Evolutionary conservation across 1,140 invertebrate species (phyloP), one percentile per base, ranked within the genome.

Genomic region (Platyscapa corneri): DNA sequence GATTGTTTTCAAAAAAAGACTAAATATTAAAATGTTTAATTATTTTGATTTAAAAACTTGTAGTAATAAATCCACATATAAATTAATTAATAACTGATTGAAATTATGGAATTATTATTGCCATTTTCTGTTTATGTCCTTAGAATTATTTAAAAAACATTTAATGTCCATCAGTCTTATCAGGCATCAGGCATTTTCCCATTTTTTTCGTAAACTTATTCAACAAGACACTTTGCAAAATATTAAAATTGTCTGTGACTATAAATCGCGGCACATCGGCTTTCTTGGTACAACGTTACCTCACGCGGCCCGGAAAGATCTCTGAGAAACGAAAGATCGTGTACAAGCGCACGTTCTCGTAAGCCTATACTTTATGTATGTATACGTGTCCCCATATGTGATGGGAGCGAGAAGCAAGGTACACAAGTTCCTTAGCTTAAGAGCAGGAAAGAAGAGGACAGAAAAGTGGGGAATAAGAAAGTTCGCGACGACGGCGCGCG

Each of bases 401-500:
- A 8, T 20, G 6, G 16, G 18, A 67, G n/a, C 27, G 64, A 67
- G 30, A n/a, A 67, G 7, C 64, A 67, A 30, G 30, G 12, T 67
- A 32, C 32, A 67, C 30, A 67, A 67, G 64, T 14, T 67, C n/a
- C n/a, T 46, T 46, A 12, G 6, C 42, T 7, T 7, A 5, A 5
- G 42, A 46, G 42, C 6, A 8, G n/a, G 30, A 27, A 46, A 27
- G 10, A 27, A 75, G 74, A 46, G 42, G n/a, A 23, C 49, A 42
- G 14, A 46, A 75, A 5, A 30, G 72, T 53, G 75, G 53, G 16
- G 75, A 83, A 20, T 32, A 82, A 88, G 86, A 87, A 88, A 89
- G 87, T 83, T 86, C 85, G 87, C 87, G 83, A 32, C 72, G 74
- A 87, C 70, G 60, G 39, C 75, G 83, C 53, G 70, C 82, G 84